Base-by-base conservation (phyloP, 2,797 vertebrate species). In the Simalia tracyae region DNA sequence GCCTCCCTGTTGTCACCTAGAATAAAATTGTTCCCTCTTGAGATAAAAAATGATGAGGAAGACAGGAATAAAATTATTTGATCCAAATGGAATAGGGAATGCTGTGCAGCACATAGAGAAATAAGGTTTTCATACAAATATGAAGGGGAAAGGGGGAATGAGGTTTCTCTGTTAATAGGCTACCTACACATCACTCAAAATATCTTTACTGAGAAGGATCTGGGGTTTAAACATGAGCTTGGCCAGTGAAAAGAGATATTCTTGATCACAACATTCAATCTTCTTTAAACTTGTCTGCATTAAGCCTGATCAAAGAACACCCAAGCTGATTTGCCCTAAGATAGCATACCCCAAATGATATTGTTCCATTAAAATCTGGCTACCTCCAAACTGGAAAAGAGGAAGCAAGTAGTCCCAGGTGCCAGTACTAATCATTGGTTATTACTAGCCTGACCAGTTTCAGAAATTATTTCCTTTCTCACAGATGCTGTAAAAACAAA, bases 21-120 rank as follows among this genome's bases (percentile, higher is more conserved):
- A 93, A 91, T 93, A 93, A 95, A 95, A 95, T 89, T 89, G 57
- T 46, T 93, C 36, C 84, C 93, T 87, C 14, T 84, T 76, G 63
- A 84, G 46, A 90, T 92, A 86, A 88, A 94, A 92, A 94, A 94
- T 5, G 42, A 87, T 91, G 93, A 92, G 66, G 86, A 88, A 93
- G 76, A 88, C 86, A 94, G 92, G 14, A 66, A 64, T 93, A 89
- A 90, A 91, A 95, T 89, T 54, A 61, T 86, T 91, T 94, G 26
- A 87, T 88, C 1, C 61, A 93, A 76, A 92, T 24, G 31, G 84
- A 89, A 87, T 28, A 88, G 42, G 42, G 90, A 92, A 91, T 64
- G 56, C 92, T 8, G 54, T 85, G 86, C 68, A 19, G 3, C 42
- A n/a, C 19, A 90, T 8, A 84, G 7, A 8, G 50, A 92, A 91